These are phyloP conservation scores for Taeniopygia guttata DNA, from an alignment of 2,797 vertebrate genomes.

Conservation along the genomic window DNA sequence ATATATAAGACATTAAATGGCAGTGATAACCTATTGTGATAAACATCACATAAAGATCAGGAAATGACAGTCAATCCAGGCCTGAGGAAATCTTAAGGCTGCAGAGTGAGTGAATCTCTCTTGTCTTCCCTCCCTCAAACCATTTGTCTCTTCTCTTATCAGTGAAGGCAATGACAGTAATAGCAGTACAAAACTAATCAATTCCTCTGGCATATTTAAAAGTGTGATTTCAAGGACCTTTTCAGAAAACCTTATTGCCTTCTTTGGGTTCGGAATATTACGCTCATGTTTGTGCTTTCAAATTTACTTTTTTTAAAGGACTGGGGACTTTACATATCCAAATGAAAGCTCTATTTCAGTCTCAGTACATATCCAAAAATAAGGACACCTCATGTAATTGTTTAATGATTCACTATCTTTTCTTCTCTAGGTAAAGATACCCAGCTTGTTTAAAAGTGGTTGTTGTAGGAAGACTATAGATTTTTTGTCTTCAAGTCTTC, in stretches of 20 bases:
- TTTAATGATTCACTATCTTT: background rate
- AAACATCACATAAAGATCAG: background rate
- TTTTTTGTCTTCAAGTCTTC: background rate
- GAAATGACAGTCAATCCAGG: background rate
- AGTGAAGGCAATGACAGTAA: background rate
- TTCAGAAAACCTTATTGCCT: background rate
- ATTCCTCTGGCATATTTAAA: background rate
- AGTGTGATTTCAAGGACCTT: background rate
- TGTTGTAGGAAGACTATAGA: background rate
- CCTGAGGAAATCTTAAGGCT: background rate
- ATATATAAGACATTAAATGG: background rate
- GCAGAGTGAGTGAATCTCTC: background rate
- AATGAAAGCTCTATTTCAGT: background rate
- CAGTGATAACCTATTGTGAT: background rate
- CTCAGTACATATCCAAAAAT: background rate
- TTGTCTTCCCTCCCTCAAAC: background rate
- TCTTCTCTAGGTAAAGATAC: background rate
- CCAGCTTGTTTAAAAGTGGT: background rate
- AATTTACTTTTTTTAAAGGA: background rate
- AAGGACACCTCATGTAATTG: background rate
- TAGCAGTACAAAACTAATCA: conserved; percentile 16
- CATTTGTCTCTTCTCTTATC: conserved; percentile 2
- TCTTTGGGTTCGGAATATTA: background rate
- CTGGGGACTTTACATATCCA: background rate
- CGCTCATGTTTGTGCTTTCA: background rate